Evolutionary conservation across 2,113 vertebrate species (phyloP).

Genomic region (Grallaria varia): DNA sequence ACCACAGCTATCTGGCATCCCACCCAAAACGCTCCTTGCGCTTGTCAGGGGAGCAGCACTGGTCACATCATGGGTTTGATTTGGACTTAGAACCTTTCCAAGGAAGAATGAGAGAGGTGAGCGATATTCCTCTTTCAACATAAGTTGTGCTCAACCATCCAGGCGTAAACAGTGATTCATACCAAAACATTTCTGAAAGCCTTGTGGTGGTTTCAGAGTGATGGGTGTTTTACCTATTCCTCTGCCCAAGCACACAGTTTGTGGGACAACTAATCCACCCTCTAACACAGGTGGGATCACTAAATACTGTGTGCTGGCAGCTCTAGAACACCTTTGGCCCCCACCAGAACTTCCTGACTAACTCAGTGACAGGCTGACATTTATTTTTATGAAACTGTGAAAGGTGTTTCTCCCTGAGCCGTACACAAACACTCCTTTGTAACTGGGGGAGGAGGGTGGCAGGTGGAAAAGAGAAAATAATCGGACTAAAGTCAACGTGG

Average conservation of each 20-base stretch:
- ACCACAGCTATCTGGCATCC: neutral
- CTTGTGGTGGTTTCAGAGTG: neutral
- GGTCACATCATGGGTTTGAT: neutral
- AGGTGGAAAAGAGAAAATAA: neutral
- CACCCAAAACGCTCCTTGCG: neutral
- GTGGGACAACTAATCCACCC: neutral
- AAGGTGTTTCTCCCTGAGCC: conserved; percentile 25
- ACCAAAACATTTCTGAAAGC: neutral
- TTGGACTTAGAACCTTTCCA: neutral
- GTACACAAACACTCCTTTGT: conserved; percentile 1
- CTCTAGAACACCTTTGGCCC: neutral
- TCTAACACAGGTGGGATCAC: neutral
- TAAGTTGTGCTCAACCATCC: neutral
- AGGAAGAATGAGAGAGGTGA: neutral
- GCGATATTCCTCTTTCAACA: neutral
- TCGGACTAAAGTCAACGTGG: neutral
- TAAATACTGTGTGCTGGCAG: neutral
- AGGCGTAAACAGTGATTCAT: neutral
- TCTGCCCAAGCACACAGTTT: neutral
- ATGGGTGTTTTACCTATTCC: neutral
- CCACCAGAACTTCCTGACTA: neutral
- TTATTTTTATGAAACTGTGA: neutral
- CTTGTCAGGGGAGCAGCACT: neutral
- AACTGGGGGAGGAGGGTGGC: neutral
- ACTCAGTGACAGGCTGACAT: neutral